phyloP scores from a whole-genome alignment of 2,888 invertebrate genomes.

The Hydrotaea diabolus region DNA sequence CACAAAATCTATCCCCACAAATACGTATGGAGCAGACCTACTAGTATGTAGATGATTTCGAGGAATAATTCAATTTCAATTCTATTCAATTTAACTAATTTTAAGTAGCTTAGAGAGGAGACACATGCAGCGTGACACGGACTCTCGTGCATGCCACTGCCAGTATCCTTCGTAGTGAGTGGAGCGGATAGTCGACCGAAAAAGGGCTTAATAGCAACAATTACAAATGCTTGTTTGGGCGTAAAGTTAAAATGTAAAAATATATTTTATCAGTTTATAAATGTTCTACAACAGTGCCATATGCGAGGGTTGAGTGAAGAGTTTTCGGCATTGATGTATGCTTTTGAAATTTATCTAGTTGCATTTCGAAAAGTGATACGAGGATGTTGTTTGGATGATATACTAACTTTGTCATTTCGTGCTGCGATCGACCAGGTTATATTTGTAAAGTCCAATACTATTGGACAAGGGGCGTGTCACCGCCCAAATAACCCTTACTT shows the following conservation, averaged over 20 bases:
- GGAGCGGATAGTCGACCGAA: not conserved
- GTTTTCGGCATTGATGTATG: not conserved
- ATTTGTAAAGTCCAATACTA: too few relatives aligned
- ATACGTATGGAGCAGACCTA: too few relatives aligned
- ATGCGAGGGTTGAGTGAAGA: not conserved
- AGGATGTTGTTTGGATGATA: too few relatives aligned
- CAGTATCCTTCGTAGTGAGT: too few relatives aligned
- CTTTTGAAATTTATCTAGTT: too few relatives aligned
- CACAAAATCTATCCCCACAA: not conserved
- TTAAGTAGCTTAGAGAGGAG: conserved; percentile 36
- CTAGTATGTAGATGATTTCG: not conserved
- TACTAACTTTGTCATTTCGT: too few relatives aligned
- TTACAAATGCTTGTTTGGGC: conserved; percentile 26
- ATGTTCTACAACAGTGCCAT: not conserved
- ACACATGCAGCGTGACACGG: conserved; percentile 17
- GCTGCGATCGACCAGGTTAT: too few relatives aligned
- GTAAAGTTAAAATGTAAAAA: conserved; percentile 16
- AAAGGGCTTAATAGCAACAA: conserved; percentile 15
- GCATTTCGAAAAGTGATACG: too few relatives aligned
- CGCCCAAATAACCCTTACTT: too few relatives aligned
- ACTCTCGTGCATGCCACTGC: too few relatives aligned
- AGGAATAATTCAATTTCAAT: conserved; percentile 28
- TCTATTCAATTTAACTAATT: conserved; percentile 24
- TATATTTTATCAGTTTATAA: not conserved
- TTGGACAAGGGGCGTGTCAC: too few relatives aligned